Percentiles rank a stretch among this genome's conserved stretches.
Evolutionary conservation across 1,140 invertebrate genomes (phyloP).

Genomic region (Atta texana): DNA sequence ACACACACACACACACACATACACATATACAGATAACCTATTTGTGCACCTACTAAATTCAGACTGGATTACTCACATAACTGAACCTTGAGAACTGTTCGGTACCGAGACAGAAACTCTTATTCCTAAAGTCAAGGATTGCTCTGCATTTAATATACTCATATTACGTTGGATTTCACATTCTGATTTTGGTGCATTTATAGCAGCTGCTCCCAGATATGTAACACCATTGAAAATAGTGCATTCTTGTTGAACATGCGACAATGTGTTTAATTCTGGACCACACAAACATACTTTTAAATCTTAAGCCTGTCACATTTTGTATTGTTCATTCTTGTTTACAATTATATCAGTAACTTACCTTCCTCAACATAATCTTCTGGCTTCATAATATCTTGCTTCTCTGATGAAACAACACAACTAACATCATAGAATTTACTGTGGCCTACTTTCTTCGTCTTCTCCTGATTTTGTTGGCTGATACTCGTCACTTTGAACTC

Average conservation of each 20-base stretch:
- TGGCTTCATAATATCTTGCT: conserved; percentile 92
- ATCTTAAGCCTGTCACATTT: conserved; percentile 20
- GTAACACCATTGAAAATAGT: conserved; percentile 97
- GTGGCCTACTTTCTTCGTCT: conserved; percentile 83
- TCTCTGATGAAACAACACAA: conserved; percentile 87
- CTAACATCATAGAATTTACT: conserved; percentile 85
- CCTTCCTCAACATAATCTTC: conserved; percentile 91
- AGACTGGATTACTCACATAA: conserved; percentile 89
- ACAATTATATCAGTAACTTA: conserved; percentile 75
- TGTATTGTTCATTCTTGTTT: not conserved
- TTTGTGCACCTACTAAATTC: not conserved
- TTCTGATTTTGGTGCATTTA: conserved; percentile 97
- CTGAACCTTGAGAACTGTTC: conserved; percentile 93
- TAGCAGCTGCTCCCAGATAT: conserved; percentile 96
- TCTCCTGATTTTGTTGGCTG: conserved; percentile 69
- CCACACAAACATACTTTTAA: conserved; percentile 26
- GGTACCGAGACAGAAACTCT: conserved; percentile 97
- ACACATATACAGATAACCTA: not conserved
- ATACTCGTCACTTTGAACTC: conserved; percentile 76
- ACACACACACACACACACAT: too few species aligned
- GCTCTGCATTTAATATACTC: conserved; percentile 94
- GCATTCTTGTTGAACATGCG: conserved; percentile 94
- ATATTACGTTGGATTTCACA: conserved; percentile 98
- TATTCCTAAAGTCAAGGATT: conserved; percentile 89
- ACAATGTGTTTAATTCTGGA: conserved; percentile 86